Base-by-base conservation (phyloP, 1,140 invertebrate species). In the Drosophila serrata region DNA sequence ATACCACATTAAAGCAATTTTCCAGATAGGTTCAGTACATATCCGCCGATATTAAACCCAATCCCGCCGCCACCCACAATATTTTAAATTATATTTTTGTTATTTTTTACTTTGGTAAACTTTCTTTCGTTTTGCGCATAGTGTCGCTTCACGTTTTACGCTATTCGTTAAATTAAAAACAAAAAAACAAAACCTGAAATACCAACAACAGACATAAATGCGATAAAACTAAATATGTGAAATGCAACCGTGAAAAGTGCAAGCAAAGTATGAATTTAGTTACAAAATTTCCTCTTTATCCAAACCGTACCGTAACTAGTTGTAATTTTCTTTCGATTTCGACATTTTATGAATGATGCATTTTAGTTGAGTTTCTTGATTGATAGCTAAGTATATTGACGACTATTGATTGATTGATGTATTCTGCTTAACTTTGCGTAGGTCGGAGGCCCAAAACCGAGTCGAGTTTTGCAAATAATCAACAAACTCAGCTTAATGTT, bases 241-340 rank as follows among this genome's bases (percentile, higher is more conserved):
- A 88, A 82, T 88, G 76, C 64, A 84, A 88, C 64, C 74, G 81
- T 90, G 65, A 81, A 69, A 82, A 88, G 85, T 88, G 84, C 84
- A 88, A 87, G 82, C 82, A 69, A 87, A 87, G 77, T 90, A 84
- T 90, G 78, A 78, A 84, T 90, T 88, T 90, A 88, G 85, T 92
- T 92, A 92, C 91, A 92, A 92, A 92, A 92, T 92, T 92, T 92
- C 88, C 91, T 92, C 91, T 92, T 92, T 92, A 91, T 87, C 91
- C 91, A 92, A 85, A 91, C 84, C 84, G 85, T 87, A 87, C 76
- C 75, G 84, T 87, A 90, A 88, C 82, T 92, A 91, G 88, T 92
- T 91, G 87, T 92, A 92, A 92, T 85, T 77, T 81, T 90, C 82
- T 81, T 85, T 84, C 87, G 63, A 60, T 88, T 87, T 87, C 64